phyloP scores from a whole-genome alignment of 2,888 invertebrate genomes.

The Mycogona germanica region DNA sequence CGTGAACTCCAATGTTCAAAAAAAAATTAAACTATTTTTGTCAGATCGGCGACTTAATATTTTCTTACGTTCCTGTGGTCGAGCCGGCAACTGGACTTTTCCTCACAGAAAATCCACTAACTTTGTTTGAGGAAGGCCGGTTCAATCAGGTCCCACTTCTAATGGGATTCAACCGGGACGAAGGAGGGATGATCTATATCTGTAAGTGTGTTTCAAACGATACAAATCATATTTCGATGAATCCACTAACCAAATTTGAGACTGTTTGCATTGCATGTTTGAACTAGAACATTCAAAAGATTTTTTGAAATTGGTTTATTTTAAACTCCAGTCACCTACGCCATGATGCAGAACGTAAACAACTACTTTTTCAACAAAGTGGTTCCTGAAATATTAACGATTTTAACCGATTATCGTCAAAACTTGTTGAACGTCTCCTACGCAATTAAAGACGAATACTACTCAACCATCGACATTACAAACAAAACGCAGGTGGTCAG shows the following conservation, averaged over 20 bases:
- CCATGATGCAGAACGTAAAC: background rate
- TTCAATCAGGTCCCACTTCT: constrained; percentile 12
- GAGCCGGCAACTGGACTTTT: constrained; percentile 1
- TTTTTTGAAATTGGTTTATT: background rate
- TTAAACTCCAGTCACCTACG: background rate
- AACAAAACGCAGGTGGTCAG: constrained; percentile 5
- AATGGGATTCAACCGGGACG: constrained; percentile 4
- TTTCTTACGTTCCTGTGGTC: constrained; percentile 10
- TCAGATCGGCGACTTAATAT: background rate
- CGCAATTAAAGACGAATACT: constrained; percentile 9
- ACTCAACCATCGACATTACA: background rate
- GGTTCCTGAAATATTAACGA: background rate
- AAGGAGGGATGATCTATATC: constrained; percentile 1
- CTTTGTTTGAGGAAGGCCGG: constrained; percentile 5
- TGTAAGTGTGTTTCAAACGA: background rate
- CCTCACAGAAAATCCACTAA: constrained; percentile 7
- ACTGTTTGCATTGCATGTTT: background rate
- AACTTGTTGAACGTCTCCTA: constrained; percentile 10
- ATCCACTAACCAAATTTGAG: background rate
- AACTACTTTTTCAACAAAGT: constrained; percentile 5
- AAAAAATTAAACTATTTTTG: background rate
- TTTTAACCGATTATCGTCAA: constrained; percentile 5
- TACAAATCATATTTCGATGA: background rate
- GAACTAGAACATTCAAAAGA: background rate
- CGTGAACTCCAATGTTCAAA: background rate